These are phyloP conservation scores for Hirtodrosophila trivittata DNA, from an alignment of 2,888 invertebrate species.

Conservation along the genomic window DNA sequence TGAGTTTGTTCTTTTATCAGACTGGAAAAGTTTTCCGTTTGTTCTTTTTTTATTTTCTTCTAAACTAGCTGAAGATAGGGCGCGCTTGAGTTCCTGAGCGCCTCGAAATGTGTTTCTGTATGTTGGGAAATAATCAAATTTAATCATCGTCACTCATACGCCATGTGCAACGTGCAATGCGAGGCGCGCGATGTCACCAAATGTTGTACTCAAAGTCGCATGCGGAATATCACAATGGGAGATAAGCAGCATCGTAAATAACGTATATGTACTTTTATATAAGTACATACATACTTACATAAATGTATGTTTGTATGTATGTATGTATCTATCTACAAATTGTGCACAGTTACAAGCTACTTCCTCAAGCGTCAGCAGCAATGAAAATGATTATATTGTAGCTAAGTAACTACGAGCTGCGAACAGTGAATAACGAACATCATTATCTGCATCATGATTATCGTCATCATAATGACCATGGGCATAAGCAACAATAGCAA, in stretches of 20 bases:
- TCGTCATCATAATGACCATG: conserved; percentile 32
- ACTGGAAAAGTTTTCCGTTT: too few relatives aligned
- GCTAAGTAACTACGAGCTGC: conserved; percentile 22
- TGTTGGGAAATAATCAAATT: conserved; percentile 29
- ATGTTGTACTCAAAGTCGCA: conserved; percentile 12
- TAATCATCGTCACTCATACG: conserved; percentile 65
- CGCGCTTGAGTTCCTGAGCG: background rate
- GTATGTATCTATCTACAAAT: conserved; percentile 32
- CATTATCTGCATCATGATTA: conserved; percentile 42
- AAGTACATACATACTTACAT: too few relatives aligned
- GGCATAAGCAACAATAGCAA: conserved; percentile 43
- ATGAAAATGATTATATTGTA: conserved; percentile 43
- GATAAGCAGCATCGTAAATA: conserved; percentile 32
- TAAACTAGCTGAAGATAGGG: too few relatives aligned
- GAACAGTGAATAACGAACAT: conserved; percentile 9
- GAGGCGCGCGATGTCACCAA: conserved; percentile 45
- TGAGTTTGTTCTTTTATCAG: too few relatives aligned
- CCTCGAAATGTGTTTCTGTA: conserved; percentile 3
- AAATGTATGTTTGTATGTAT: conserved; percentile 7
- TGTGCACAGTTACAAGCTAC: conserved; percentile 52
- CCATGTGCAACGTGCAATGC: conserved; percentile 64
- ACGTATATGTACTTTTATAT: conserved; percentile 2
- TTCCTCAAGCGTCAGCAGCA: conserved; percentile 58
- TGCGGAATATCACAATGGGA: conserved; percentile 32
- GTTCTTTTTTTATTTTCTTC: too few relatives aligned